Conservation (phyloP, 2,797 vertebrate species). For the Schizothorax lantsangensis region DNA sequence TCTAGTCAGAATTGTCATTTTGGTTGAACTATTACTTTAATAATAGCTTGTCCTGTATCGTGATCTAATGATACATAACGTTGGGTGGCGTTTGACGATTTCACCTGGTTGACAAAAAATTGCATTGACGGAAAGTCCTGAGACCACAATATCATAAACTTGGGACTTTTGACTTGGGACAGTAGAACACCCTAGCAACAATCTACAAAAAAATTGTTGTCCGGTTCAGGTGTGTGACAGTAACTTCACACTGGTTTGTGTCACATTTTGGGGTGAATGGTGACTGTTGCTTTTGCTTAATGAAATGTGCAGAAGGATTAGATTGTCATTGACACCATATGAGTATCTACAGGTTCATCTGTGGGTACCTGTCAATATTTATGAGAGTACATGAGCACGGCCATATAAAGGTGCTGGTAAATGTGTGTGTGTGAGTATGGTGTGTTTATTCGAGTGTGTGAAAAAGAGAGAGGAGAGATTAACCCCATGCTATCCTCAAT, state of each 20-base stretch:
- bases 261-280: not conserved
- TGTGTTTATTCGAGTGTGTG: conserved; percentile 78
- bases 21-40: not conserved
- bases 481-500: conserved; percentile 92
- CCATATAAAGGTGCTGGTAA: conserved; percentile 43
- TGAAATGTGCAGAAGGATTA: conserved; percentile 38
- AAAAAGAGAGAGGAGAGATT: conserved; percentile 86
- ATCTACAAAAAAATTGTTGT: not conserved
- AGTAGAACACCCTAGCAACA: conserved; percentile 7
- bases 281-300: conserved; percentile 48
- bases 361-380: conserved; percentile 60
- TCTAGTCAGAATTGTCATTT: not conserved
- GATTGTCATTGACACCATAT: not conserved
- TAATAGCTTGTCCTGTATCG: not conserved
- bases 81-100: not conserved
- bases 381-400: conserved; percentile 34
- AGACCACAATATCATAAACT: not conserved
- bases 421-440: conserved; percentile 60
- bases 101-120: not conserved
- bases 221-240: conserved; percentile 1
- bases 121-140: not conserved
- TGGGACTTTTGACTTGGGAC: not conserved
- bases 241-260: conserved; percentile 10
- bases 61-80: not conserved
- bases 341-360: conserved; percentile 20